Evolutionary conservation across 1,140 invertebrate species (phyloP).

Genomic region (Potamilus streckersoni): DNA sequence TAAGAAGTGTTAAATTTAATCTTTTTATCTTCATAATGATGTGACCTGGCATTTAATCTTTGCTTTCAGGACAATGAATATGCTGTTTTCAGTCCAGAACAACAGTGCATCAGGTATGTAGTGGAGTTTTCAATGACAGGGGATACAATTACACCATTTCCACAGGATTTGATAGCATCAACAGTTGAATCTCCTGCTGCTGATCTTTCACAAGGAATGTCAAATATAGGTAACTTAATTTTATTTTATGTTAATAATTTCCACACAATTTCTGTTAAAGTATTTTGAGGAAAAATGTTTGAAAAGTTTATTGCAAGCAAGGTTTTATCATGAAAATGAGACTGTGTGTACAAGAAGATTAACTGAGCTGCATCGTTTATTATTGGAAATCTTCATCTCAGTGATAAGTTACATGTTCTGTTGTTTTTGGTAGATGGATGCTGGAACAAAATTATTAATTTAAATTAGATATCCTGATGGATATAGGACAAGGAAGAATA

Average conservation of each 20-base stretch:
- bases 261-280: background rate
- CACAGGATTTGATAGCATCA: too few species aligned
- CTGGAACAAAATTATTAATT: background rate
- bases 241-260: slow-evolving; percentile 11
- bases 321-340: background rate
- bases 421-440: background rate
- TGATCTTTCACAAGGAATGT: background rate
- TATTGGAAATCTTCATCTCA: too few species aligned
- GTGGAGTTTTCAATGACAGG: slow-evolving; percentile 56
- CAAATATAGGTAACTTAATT: background rate
- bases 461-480: background rate
- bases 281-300: background rate
- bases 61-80: slow-evolving; percentile 62
- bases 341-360: too few species aligned
- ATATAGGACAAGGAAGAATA: too few species aligned
- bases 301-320: background rate
- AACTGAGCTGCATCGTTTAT: too few species aligned
- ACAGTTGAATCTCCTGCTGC: background rate
- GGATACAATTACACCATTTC: slow-evolving; percentile 29
- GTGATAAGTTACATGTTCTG: too few species aligned
- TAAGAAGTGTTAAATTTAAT: background rate
- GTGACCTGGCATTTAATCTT: background rate
- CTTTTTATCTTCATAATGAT: background rate
- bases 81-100: slow-evolving; percentile 59
- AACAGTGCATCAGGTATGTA: slow-evolving; percentile 62